Evolutionary conservation across 2,113 vertebrate species (phyloP).

Genomic region (Mus pahari): DNA sequence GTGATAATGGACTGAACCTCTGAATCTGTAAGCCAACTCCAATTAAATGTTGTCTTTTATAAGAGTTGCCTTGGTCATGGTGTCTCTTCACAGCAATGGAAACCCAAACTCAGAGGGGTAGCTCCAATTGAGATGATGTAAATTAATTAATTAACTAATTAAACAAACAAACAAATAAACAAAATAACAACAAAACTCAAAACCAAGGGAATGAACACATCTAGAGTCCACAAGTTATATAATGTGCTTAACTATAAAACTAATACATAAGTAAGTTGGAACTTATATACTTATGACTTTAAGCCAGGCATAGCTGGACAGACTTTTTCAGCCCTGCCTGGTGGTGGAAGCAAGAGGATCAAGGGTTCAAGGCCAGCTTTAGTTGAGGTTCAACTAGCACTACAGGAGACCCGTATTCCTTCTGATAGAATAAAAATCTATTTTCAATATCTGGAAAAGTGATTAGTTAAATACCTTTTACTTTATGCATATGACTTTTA

Average conservation of each 20-base stretch:
- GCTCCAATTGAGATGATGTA: too few relatives aligned
- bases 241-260: background rate
- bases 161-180: too few relatives aligned
- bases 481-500: background rate
- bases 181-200: background rate
- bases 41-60: too few relatives aligned
- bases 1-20: too few relatives aligned
- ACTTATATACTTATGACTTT: background rate
- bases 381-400: background rate
- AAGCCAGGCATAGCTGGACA: background rate
- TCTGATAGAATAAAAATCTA: conserved; percentile 6
- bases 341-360: background rate
- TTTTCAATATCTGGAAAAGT: background rate
- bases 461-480: background rate
- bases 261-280: background rate
- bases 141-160: too few relatives aligned
- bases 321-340: rapidly evolving
- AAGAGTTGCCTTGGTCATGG: too few relatives aligned
- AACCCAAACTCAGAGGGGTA: too few relatives aligned
- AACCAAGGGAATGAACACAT: background rate
- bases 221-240: too few relatives aligned
- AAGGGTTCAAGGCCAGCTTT: background rate
- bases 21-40: too few relatives aligned
- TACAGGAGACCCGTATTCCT: background rate
- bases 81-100: too few relatives aligned